Conservation (phyloP, 2,797 vertebrate species). For the Cephalopachus bancanus region DNA sequence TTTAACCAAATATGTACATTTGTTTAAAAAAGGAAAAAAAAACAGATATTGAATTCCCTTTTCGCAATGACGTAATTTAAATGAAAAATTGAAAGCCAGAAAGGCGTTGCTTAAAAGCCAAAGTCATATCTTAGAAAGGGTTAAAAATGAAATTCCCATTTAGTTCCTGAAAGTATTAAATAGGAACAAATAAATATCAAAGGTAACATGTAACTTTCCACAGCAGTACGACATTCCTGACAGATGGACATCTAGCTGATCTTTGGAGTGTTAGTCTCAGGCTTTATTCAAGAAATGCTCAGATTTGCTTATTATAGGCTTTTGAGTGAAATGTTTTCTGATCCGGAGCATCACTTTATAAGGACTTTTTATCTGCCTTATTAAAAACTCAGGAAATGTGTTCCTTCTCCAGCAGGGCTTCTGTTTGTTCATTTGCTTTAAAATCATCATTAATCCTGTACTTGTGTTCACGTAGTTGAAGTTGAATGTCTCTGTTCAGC, state of each 20-base stretch:
- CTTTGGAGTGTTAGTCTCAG: no score
- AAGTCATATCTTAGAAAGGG: conserved; percentile 48
- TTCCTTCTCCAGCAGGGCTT: no score
- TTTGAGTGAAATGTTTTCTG: no score
- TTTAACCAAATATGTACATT: no score
- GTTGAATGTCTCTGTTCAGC: conserved; percentile 23
- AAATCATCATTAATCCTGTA: no score
- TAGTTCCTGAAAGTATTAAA: conserved; percentile 48
- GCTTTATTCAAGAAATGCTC: no score
- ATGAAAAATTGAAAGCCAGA: conserved; percentile 43
- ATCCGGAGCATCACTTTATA: no score
- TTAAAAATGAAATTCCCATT: conserved; percentile 59
- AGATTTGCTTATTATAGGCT: no score
- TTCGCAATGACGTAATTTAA: conserved; percentile 58
- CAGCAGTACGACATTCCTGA: not conserved
- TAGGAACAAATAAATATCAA: conserved; percentile 28
- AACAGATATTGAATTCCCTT: conserved; percentile 6
- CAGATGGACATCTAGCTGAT: not conserved
- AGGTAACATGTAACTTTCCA: conserved; percentile 18
- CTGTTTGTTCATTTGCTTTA: no score
- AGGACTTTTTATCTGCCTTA: no score
- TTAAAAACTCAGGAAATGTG: no score
- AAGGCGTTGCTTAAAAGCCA: conserved; percentile 46
- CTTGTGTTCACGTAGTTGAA: not conserved
- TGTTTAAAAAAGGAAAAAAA: no score